Evolutionary conservation across 2,797 vertebrate genomes (phyloP), one percentile per base, ranked within the genome.

Genomic region (Fringilla coelebs): DNA sequence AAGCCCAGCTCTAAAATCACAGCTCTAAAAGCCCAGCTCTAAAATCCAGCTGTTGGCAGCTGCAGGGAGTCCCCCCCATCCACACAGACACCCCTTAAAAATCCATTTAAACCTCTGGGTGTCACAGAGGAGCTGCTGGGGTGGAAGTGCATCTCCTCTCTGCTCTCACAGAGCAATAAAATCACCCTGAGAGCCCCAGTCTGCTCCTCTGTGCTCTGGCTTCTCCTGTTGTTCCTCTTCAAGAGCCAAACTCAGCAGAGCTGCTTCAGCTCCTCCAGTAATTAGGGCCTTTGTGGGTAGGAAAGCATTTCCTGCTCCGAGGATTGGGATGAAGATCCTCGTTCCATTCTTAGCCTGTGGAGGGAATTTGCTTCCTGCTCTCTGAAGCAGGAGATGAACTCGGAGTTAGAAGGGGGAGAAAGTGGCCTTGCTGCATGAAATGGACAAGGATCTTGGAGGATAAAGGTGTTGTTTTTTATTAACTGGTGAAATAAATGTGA

Each of bases 291-390:
- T 94, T 97, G 96, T 89, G 96, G 94, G 15, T 26, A 94, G 83
- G 15, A 77, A 92, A 96, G 73, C 83, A 96, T 96, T 97, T 97
- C 97, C 96, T 96, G 90, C 79, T 48, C 17, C 3, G 93, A 66
- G 91, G 24, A 55, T 70, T 93, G 74, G 75, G 93, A 80, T 76
- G 13, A 62, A 41, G 68, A 74, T 68, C 73, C 76, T 86, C 25
- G 2, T 91, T 90, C 80, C 70, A 41, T 87, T 76, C 84, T 72
- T 57, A 85, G 93, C 32, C 86, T 78, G 92, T 24, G 67, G 54
- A 92, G 82, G 72, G 75, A 91, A 67, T 29, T 4, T 15, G 2
- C 55, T 95, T 96, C 92, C 94, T 90, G 90, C 87, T 60, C 63
- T 65, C 49, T 84, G 65, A 32, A 81, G 62, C 46, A 28, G 22